Base-by-base conservation (phyloP, 2,113 vertebrate species). In the Rhinichthys klamathensis region DNA sequence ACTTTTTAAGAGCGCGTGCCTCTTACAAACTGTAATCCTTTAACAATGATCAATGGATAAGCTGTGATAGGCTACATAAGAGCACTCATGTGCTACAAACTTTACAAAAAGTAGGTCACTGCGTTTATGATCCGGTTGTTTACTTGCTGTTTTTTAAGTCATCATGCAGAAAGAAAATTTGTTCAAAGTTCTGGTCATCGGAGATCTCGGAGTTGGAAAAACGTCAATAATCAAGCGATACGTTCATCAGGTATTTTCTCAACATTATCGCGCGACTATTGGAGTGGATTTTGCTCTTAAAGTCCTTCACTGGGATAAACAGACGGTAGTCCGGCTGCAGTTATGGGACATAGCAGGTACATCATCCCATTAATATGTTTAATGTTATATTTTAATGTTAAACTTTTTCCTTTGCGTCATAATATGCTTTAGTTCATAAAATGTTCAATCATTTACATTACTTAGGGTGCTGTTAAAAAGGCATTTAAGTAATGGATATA, bases 231-330 rank as follows among this genome's bases (percentile, higher is more conserved):
- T 96, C 2, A 95, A 95, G 84, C 93, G 95, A 8, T 96, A 95
- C 89, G 94, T 95, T 41, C 94, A 96, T 85, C 93, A 94, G 89
- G 91, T 96, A 7, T 96, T 95, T 91, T 95, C 95, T 25, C 95
- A 96, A 77, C 94, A 95, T 44, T 95, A 96, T 92, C 89, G 94
- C 2, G 94, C 95, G n/a, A 96, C 95, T 38, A 94, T 96, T 65
- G 95, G 95, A 0, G 95, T 96, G 54, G 95, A 96, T 91, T 96
- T 96, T 86, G 94, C 94, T 23, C 92, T 96, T n/a, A 95, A 95
- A 85, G 92, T 95, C 49, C 85, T 96, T 8, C 88, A 89, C 76
- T 95, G 94, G 95, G 94, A 96, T 58, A 90, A 91, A 1, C 89
- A 86, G 80, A 93, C 95, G 0, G 91, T 94, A 85, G 89, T 96